Evolutionary conservation across 2,888 invertebrate genomes (phyloP), one percentile per base, ranked within the genome.

Genomic region (Ormyrus rosae): DNA sequence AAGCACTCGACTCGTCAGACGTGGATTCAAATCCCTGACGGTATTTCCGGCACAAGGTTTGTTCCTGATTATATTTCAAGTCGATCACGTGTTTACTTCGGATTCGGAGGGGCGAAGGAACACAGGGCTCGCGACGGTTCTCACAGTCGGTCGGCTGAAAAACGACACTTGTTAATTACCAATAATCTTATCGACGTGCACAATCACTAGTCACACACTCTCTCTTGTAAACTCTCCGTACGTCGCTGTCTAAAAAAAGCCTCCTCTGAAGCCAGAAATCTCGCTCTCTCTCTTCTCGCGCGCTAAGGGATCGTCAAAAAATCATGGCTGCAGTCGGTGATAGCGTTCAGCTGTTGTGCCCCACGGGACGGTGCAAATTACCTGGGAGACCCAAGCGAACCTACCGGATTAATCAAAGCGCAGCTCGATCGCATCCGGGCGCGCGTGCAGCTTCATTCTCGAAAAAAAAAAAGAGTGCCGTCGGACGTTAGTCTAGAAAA

Each of bases 131-230:
- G 55, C 60, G 55, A 51, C 34, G 58, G 58, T 51, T 67, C 45
- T 64, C 70, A 71, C 70, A 77, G 69, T 63, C 70, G 77, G 9
- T 60, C 56, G 64, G 61, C 70, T 69, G 67, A 68, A n/a, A 55
- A 64, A 64, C 56, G 51, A 65, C 60, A 71, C 72, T 78, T 34
- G n/a, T 50, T 10, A 56, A 50, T 19, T 50, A 19, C 48, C 50
- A 67, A 73, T 10, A 58, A 74, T 74, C 56, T 69, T 58, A 65
- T 13, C 69, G 76, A 56, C 34, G 69, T 61, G 69, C 76, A 76
- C 68, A 76, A 69, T 69, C 69, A 34, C 34, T 34, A 34, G 34
- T 53, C 76, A 63, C 55, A 69, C 76, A 61, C 76, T 63, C 60
- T 69, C 68, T 60, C 13, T 71, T 50, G 56, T 1, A 19, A 50